phyloP scores from a whole-genome alignment of 2,888 invertebrate species.

The Kryphioiulus occultus region DNA sequence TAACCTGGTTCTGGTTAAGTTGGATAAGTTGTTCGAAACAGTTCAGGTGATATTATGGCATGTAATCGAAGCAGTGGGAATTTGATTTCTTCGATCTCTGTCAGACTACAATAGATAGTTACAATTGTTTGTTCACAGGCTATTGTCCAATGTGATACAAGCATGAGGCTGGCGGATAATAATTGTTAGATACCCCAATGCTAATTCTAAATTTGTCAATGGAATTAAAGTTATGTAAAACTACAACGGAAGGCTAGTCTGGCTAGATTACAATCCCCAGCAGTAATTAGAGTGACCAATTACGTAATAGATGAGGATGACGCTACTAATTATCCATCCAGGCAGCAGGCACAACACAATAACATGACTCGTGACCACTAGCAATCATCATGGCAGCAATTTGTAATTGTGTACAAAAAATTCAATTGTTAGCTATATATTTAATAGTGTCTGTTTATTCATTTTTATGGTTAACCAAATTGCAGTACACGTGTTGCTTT shows the following conservation, averaged over 20 bases:
- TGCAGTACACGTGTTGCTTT: no score
- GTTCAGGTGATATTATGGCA: not conserved
- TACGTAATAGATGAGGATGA: not conserved
- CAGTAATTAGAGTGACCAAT: not conserved
- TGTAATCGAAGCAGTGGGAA: not conserved
- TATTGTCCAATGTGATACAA: not conserved
- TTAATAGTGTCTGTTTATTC: no score
- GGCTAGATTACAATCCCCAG: not conserved
- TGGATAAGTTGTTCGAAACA: no score
- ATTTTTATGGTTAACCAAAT: no score
- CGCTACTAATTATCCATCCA: not conserved
- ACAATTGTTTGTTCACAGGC: not conserved
- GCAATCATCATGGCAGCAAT: no score
- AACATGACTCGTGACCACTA: not conserved
- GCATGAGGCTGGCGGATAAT: not conserved
- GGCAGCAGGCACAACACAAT: not conserved
- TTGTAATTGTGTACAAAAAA: no score
- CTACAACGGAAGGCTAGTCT: not conserved
- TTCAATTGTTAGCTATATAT: no score
- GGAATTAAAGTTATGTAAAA: not conserved
- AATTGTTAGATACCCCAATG: not conserved
- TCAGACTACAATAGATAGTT: not conserved
- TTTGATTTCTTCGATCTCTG: not conserved
- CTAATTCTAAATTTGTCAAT: not conserved
- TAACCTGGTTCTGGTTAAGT: not conserved